Evolutionary conservation across 2,888 invertebrate genomes (phyloP).

Genomic region (Leucoma salicis): DNA sequence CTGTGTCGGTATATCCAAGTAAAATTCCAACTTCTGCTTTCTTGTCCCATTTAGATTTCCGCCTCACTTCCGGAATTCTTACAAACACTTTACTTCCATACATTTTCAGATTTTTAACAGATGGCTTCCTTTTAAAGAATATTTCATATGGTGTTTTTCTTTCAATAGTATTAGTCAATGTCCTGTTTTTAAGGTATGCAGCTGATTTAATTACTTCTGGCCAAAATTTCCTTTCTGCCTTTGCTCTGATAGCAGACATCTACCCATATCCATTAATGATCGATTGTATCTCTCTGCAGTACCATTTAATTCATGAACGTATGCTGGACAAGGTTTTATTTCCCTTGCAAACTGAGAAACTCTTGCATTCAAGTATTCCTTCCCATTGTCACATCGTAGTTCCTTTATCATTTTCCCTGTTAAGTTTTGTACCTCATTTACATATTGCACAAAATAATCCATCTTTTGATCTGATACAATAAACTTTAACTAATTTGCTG

Average conservation of each 20-base stretch:
- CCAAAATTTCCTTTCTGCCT: constrained; percentile 29
- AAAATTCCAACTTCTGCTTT: neutral
- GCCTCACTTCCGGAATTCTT: neutral
- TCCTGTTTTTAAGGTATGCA: constrained; percentile 37
- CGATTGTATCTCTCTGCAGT: constrained; percentile 33
- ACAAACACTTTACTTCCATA: constrained; percentile 29
- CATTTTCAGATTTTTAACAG: constrained; percentile 27
- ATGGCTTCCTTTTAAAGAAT: constrained; percentile 22
- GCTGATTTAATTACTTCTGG: constrained; percentile 33
- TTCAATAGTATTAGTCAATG: constrained; percentile 31
- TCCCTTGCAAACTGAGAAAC: constrained; percentile 2
- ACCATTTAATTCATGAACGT: constrained; percentile 37
- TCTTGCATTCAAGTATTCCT: constrained; percentile 9
- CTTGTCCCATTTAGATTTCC: constrained; percentile 5
- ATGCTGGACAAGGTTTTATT: constrained; percentile 32
- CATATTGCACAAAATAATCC: neutral
- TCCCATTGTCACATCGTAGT: constrained; percentile 24
- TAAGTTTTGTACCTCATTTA: constrained; percentile 1
- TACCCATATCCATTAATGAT: constrained; percentile 24
- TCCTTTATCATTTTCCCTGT: constrained; percentile 2
- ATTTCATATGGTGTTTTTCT: constrained; percentile 35
- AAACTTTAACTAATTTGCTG: constrained; percentile 4
- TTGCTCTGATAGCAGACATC: constrained; percentile 25
- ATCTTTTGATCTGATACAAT: neutral
- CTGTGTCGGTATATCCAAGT: constrained; percentile 3